Evolutionary conservation across 1,140 invertebrate species (phyloP).

Genomic region (Lethocerus indicus): DNA sequence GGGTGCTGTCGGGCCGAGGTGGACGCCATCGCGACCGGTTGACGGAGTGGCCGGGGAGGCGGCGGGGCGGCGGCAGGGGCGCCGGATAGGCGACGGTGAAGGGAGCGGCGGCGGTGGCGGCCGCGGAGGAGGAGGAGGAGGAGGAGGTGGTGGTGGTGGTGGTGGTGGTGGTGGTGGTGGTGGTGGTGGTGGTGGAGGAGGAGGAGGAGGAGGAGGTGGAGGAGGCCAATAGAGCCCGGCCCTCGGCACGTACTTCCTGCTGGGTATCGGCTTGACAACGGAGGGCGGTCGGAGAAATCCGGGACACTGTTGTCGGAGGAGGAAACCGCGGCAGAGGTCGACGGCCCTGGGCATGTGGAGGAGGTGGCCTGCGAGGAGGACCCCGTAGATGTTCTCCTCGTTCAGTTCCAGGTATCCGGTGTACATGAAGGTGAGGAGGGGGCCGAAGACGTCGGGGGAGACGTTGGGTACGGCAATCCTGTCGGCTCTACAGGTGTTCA

Average conservation of each 20-base stretch:
- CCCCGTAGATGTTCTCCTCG: constrained; percentile 51
- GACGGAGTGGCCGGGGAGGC: constrained; percentile 13
- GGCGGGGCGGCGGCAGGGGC: constrained; percentile 8
- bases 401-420: constrained; percentile 52
- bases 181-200: constrained; percentile 17
- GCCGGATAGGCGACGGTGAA: constrained; percentile 11
- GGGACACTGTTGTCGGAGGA: constrained; percentile 21
- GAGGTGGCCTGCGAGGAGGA: constrained; percentile 51
- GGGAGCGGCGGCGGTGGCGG: constrained; percentile 13
- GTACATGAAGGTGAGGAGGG: constrained; percentile 58
- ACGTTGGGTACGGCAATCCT: constrained; percentile 35
- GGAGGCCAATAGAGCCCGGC: constrained; percentile 22
- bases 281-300: constrained; percentile 14
- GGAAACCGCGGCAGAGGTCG: constrained; percentile 40
- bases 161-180: constrained; percentile 3
- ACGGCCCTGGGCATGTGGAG: constrained; percentile 56
- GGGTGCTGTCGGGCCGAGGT: constrained; percentile 15
- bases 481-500: constrained; percentile 23
- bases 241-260: constrained; percentile 24
- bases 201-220: constrained; percentile 19
- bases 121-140: constrained; percentile 9
- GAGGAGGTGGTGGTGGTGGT: constrained; percentile 9
- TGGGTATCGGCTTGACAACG: constrained; percentile 29
- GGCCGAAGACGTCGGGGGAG: constrained; percentile 48
- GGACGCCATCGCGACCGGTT: constrained; percentile 12